These are phyloP conservation scores for Bathynomus jamesi DNA, from an alignment of 1,140 invertebrate species.

Conservation along the genomic window DNA sequence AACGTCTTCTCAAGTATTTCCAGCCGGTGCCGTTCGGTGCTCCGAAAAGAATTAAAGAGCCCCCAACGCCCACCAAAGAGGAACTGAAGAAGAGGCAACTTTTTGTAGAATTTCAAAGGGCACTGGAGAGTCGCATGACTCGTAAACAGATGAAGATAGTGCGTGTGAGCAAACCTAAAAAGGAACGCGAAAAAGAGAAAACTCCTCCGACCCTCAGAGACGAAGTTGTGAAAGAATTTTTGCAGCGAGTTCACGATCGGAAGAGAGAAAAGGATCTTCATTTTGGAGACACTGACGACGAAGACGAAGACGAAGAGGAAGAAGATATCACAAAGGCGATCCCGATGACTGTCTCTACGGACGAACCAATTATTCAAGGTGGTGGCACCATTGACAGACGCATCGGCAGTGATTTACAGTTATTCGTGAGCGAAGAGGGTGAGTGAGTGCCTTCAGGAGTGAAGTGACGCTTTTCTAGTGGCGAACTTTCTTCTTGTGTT, in stretches of 20 bases:
- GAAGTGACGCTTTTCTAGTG: not conserved
- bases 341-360: not conserved
- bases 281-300: constrained; percentile 32
- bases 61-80: constrained; percentile 22
- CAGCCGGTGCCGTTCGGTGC: constrained; percentile 26
- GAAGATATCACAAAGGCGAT: not conserved
- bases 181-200: constrained; percentile 21
- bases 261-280: constrained; percentile 35
- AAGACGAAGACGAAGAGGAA: constrained; percentile 14
- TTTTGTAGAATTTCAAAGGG: constrained; percentile 27
- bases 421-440: constrained; percentile 35
- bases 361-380: constrained; percentile 26
- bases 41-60: constrained; percentile 11
- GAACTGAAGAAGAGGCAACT: constrained; percentile 22
- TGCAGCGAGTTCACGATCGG: constrained; percentile 32
- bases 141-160: constrained; percentile 26
- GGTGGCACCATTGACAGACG: constrained; percentile 26
- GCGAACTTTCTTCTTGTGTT: not conserved
- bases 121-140: constrained; percentile 20
- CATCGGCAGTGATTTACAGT: constrained; percentile 26
- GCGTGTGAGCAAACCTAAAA: constrained; percentile 29
- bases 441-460: constrained; percentile 12
- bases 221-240: constrained; percentile 32
- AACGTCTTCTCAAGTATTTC: constrained; percentile 32
- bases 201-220: constrained; percentile 34